Evolutionary conservation across 2,113 vertebrate genomes (phyloP).

Genomic region (Cyprinodon variegatus): DNA sequence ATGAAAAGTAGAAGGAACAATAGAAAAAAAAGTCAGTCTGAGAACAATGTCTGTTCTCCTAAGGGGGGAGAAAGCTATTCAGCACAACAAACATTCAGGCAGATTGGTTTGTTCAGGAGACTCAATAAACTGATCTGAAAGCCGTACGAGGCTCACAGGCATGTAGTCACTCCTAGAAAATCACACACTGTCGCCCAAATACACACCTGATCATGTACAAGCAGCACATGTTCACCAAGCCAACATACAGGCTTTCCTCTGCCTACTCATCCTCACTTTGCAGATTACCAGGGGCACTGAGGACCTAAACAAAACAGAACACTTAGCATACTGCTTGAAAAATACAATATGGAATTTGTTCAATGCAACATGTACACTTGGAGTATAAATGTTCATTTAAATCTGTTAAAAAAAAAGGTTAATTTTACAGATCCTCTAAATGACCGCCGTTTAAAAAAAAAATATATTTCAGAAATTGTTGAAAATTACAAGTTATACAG

Average conservation of each 20-base stretch:
- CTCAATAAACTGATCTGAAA: constrained; percentile 25
- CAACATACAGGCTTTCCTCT: constrained; percentile 19
- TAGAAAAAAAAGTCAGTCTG: constrained; percentile 19
- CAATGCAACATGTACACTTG: neutral
- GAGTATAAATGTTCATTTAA: neutral
- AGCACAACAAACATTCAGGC: constrained; percentile 41
- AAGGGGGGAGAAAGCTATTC: constrained; percentile 30
- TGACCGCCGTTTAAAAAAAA: neutral
- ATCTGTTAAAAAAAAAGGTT: neutral
- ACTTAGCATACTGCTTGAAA: neutral
- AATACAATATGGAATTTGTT: neutral
- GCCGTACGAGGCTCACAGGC: neutral
- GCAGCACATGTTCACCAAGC: constrained; percentile 2
- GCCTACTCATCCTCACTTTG: constrained; percentile 24
- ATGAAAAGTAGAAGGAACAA: constrained; percentile 21
- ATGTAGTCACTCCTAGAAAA: constrained; percentile 27
- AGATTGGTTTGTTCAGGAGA: constrained; percentile 48
- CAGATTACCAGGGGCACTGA: constrained; percentile 31
- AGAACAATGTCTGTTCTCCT: constrained; percentile 32
- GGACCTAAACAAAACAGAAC: constrained; percentile 39
- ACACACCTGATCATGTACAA: neutral
- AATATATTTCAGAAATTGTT: too few relatives aligned
- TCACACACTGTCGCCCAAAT: neutral
- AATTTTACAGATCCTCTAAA: neutral
- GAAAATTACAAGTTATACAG: too few relatives aligned